These are phyloP conservation scores for Spinus pinus DNA, from an alignment of 2,797 vertebrate genomes.

Conservation along the genomic window DNA sequence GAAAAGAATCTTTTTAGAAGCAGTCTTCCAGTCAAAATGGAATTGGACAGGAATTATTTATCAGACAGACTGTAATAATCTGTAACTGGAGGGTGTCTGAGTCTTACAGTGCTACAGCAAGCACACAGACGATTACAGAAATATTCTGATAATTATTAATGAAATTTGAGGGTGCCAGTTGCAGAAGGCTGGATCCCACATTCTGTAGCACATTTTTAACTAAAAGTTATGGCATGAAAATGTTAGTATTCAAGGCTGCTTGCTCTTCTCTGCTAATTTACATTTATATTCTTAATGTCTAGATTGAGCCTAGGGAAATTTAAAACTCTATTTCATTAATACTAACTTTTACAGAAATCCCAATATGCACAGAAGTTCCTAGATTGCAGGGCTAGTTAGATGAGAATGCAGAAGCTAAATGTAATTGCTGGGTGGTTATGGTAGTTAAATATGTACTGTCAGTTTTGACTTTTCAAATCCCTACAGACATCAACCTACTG, in stretches of 20 bases:
- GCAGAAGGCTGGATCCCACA: slow-evolving; percentile 34
- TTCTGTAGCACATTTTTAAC: slow-evolving; percentile 57
- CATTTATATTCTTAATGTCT: slow-evolving; percentile 80
- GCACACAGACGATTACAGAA: slow-evolving; percentile 22
- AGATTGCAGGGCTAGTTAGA: slow-evolving; percentile 61
- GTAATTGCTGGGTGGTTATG: slow-evolving; percentile 68
- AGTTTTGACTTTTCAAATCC: slow-evolving; percentile 65
- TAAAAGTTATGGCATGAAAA: slow-evolving; percentile 48
- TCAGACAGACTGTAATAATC: background rate
- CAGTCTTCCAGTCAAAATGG: background rate
- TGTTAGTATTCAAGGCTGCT: slow-evolving; percentile 73
- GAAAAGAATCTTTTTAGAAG: background rate
- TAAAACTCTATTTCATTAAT: slow-evolving; percentile 78
- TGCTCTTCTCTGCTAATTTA: slow-evolving; percentile 76
- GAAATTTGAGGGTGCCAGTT: slow-evolving; percentile 31
- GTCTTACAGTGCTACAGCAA: background rate
- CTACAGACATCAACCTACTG: background rate
- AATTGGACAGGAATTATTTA: slow-evolving; percentile 33
- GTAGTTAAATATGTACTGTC: slow-evolving; percentile 71
- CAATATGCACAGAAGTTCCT: slow-evolving; percentile 64
- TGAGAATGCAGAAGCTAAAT: slow-evolving; percentile 61
- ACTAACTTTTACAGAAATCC: slow-evolving; percentile 73
- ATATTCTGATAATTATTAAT: slow-evolving; percentile 47
- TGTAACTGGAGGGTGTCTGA: background rate
- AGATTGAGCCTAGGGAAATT: slow-evolving; percentile 77